These are phyloP conservation scores for Aegotheles bennettii DNA, from an alignment of 2,113 vertebrate species.

Conservation along the genomic window DNA sequence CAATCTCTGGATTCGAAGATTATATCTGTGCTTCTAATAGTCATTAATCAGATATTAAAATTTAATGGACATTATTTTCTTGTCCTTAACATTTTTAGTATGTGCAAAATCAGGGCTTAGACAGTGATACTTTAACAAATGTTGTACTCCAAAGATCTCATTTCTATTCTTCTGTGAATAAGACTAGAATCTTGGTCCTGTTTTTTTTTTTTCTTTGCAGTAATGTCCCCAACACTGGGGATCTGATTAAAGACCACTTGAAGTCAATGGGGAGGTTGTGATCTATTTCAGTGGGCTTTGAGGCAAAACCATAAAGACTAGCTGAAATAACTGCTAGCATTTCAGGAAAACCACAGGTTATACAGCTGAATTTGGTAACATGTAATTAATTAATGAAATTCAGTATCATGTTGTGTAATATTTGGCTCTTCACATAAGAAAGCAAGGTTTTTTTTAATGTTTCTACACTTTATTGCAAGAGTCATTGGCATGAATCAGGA, in stretches of 20 bases:
- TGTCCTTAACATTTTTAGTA: not conserved
- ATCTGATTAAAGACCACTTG: not conserved
- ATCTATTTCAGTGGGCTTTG: not conserved
- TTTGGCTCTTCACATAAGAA: not conserved
- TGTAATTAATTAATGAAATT: conserved; percentile 21
- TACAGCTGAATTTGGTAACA: not conserved
- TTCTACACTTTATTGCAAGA: not conserved
- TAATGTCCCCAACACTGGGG: not conserved
- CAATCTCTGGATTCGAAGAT: not conserved
- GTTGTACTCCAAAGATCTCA: not conserved
- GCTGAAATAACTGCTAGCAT: not conserved
- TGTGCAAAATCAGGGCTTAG: not conserved
- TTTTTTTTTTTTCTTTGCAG: not conserved
- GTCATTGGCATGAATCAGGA: not conserved
- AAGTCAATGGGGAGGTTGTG: not conserved
- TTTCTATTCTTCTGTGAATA: not conserved
- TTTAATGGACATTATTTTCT: not conserved
- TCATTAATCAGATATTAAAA: not conserved
- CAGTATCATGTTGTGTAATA: not conserved
- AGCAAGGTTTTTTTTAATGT: not conserved
- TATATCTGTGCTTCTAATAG: not conserved
- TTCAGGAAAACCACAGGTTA: not conserved
- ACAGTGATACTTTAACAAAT: not conserved
- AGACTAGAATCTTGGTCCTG: not conserved
- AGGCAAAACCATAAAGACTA: not conserved